Conservation (phyloP, 2,888 invertebrate genomes). For the Bhutanitis thaidina region DNA sequence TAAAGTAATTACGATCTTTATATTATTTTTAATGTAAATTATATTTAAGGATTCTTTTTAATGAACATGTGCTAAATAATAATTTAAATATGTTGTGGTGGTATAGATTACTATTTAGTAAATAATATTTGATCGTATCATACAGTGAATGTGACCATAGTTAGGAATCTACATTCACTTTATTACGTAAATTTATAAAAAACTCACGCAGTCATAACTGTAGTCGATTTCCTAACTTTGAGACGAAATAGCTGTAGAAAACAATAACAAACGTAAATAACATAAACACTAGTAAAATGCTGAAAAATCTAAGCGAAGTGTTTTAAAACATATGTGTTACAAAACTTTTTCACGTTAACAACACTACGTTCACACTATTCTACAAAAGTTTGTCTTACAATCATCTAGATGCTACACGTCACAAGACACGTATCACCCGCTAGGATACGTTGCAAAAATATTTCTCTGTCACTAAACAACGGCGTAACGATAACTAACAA, state of each 20-base stretch:
- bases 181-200: constrained; percentile 14
- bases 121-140: constrained; percentile 9
- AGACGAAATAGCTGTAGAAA: constrained; percentile 42
- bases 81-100: constrained; percentile 15
- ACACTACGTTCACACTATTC: constrained; percentile 12
- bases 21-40: no score
- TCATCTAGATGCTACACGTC: constrained; percentile 41
- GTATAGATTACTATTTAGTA: constrained; percentile 12
- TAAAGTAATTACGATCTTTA: no score
- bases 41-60: no score
- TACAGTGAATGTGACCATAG: neutral
- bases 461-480: constrained; percentile 49
- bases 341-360: constrained; percentile 23
- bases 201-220: constrained; percentile 34
- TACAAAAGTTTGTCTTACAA: constrained; percentile 9
- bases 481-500: constrained; percentile 27
- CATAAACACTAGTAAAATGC: constrained; percentile 64
- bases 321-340: constrained; percentile 35
- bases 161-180: constrained; percentile 5
- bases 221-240: constrained; percentile 53
- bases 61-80: neutral
- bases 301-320: constrained; percentile 55
- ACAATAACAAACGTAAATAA: constrained; percentile 41
- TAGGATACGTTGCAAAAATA: constrained; percentile 74
- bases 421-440: constrained; percentile 68